Base-by-base conservation (phyloP, 2,113 vertebrate genomes). In the Ctenomys sociabilis region DNA sequence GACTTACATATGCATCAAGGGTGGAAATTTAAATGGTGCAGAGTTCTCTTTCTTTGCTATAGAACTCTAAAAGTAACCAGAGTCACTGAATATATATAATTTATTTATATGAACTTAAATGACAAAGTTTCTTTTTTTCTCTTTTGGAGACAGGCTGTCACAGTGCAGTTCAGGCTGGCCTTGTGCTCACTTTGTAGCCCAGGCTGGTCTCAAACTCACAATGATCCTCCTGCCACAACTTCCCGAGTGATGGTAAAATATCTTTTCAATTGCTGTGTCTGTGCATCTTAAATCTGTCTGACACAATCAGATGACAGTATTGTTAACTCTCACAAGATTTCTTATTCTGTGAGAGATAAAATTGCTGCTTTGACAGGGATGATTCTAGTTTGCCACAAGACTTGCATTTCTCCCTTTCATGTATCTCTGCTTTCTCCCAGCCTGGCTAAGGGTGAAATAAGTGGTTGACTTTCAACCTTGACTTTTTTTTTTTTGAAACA, bases 311-410 rank as follows among this genome's bases (percentile, higher is more conserved):
- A 63, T 94, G 91, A 96, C 96, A 97, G 95, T 97, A 91, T 97
- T 97, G 89, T 91, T 89, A 97, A 96, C 26, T 97, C 92, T 97
- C 89, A 93, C 86, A 91, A 85, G 84, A 82, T 92, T 90, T 85
- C 88, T 91, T 96, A 72, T 85, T 95, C 92, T 83, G n/a, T 95
- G 96, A 97, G 94, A 97, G 88, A 63, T 92, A 93, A 96, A 97
- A 87, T 54, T 91, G 91, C 93, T 97, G 91, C 95, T 97, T 97
- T 97, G 72, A 93, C 80, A 92, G 63, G 81, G 82, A 90, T 93
- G 52, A 94, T 97, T 94, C 94, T 94, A 97, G 86, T 97, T 97
- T 97, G 95, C 95, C 95, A 95, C 96, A 95, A 85, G 88, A 77
- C 63, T 85, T 94, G 92, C n/a, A 88, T 95, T 91, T 89, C 82